A percentile compares a stretch with the other conserved stretches of the same genome.
Conservation (phyloP, 1,140 invertebrate species). For the Propsilocerus akamusi region DNA sequence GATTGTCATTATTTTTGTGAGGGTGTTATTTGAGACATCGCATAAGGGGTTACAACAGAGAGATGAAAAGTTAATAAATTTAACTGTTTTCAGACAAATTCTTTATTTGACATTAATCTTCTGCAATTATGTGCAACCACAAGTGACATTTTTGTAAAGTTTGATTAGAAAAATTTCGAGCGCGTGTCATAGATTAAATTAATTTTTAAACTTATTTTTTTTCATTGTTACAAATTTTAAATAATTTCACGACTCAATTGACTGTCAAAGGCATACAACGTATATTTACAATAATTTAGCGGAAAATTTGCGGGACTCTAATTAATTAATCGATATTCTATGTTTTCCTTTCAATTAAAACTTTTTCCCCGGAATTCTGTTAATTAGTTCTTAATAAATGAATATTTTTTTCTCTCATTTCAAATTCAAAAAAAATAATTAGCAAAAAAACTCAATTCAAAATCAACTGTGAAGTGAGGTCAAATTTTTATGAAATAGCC, state of each 20-base stretch:
- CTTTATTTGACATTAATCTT: constrained; percentile 1
- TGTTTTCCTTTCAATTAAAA: too few relatives aligned
- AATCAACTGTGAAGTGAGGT: too few relatives aligned
- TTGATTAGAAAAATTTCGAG: not conserved
- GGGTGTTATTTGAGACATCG: not conserved
- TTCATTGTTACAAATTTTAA: too few relatives aligned
- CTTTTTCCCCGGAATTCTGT: too few relatives aligned
- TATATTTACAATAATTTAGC: not conserved
- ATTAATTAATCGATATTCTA: not conserved
- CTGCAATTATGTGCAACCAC: not conserved
- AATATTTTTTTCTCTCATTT: too few relatives aligned
- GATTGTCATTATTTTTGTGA: not conserved
- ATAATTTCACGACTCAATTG: not conserved
- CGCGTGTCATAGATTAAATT: not conserved
- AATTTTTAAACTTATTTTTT: not conserved
- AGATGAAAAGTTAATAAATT: not conserved
- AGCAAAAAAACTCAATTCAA: too few relatives aligned
- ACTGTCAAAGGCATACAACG: too few relatives aligned
- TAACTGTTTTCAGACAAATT: not conserved
- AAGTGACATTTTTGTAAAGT: not conserved
- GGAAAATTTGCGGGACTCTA: not conserved
- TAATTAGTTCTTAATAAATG: too few relatives aligned
- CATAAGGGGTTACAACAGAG: too few relatives aligned
- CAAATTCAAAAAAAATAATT: too few relatives aligned
- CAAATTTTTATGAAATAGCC: too few relatives aligned